Evolutionary conservation across 2,113 vertebrate genomes (phyloP), one percentile per base, ranked within the genome.

Genomic region (Melanocharis versteri): DNA sequence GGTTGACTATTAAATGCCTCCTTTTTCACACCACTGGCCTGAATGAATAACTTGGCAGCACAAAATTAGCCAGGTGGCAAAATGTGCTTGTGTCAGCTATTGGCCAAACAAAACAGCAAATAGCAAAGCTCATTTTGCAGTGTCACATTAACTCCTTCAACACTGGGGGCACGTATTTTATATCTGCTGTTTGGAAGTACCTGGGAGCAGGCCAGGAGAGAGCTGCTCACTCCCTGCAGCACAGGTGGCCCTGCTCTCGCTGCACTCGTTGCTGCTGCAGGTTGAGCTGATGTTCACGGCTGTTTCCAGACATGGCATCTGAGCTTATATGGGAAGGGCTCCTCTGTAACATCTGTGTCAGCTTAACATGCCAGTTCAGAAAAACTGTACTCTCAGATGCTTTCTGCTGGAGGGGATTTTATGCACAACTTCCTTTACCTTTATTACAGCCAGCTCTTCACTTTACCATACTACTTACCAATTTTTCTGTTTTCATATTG

Each of bases 21-120:
- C 95, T 97, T 98, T 98, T 98, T 98, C 97, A 98, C 97, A 96
- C 97, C 97, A 97, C 96, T 97, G 97, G 96, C 97, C 97, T 94
- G 95, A 97, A 97, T 97, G 95, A 97, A 97, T 97, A 98, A 96
- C 97, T 97, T 97, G 97, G 98, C 98, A 98, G 95, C 79, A 80
- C 95, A 97, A 96, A 97, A 98, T 97, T 95, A 95, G 94, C 95
- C 97, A 98, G 97, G 97, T 98, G 96, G 97, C 96, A 97, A 96
- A 98, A 97, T 97, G 90, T 96, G 97, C 97, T 98, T 97, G 92
- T 97, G 96, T 98, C 96, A 97, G 96, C 97, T 97, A 96, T 97
- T 96, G 95, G 93, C 97, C 97, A 96, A 97, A 95, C 97, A 97
- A 97, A 97, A 96, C 94, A 97, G 96, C 97, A 97, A 97, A 97